These are phyloP conservation scores for Volucella zonaria DNA, from an alignment of 2,888 invertebrate species.

Conservation along the genomic window DNA sequence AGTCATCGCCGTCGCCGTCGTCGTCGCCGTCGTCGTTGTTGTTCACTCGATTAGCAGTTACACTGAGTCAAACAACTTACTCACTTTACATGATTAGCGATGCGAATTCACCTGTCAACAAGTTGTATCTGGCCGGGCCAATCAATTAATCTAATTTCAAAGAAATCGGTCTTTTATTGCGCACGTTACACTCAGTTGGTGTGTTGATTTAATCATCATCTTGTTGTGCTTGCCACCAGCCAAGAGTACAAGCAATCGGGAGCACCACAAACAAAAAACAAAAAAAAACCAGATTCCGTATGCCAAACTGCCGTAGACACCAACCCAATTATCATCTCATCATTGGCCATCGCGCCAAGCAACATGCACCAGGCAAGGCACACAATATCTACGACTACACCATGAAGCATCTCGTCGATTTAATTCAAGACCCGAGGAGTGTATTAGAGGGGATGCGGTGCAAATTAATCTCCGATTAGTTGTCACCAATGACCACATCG, in stretches of 20 bases:
- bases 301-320: conserved; percentile 37
- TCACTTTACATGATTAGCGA: conserved; percentile 70
- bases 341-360: conserved; percentile 24
- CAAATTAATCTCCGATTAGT: conserved; percentile 74
- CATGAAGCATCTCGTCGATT: conserved; percentile 50
- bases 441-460: conserved; percentile 50
- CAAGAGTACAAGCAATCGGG: conserved; percentile 19
- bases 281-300: conserved; percentile 55
- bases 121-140: conserved; percentile 42
- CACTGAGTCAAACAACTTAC: conserved; percentile 68
- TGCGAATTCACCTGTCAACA: conserved; percentile 70
- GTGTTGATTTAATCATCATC: conserved; percentile 69
- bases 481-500: conserved; percentile 72
- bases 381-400: background rate
- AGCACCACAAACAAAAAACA: no score
- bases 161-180: conserved; percentile 68
- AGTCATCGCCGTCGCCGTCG: no score
- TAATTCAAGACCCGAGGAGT: conserved; percentile 33
- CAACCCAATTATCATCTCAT: conserved; percentile 68
- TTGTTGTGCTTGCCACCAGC: conserved; percentile 27
- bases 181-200: conserved; percentile 43
- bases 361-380: background rate
- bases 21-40: background rate
- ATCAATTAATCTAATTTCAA: conserved; percentile 74
- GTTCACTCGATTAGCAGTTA: conserved; percentile 47